Percentiles rank a stretch among this genome's conserved stretches.
These are phyloP conservation scores for Calidris pugnax DNA, from an alignment of 2,113 vertebrate genomes.

Conservation along the genomic window DNA sequence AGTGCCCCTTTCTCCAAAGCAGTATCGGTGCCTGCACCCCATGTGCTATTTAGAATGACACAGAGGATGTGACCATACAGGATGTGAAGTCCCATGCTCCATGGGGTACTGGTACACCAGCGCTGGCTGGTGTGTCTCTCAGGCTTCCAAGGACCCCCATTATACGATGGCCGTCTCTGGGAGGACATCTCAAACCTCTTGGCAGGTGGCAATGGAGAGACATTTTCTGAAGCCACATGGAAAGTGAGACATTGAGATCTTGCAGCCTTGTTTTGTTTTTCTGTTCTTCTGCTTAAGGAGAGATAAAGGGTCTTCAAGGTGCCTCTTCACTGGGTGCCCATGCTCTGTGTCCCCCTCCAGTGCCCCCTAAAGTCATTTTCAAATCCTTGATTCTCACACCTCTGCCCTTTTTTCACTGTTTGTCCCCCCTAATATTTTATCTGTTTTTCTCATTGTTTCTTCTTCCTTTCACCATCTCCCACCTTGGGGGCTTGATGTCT, in stretches of 20 bases:
- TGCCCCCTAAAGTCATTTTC: not conserved
- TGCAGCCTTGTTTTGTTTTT: not conserved
- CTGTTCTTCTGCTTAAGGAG: not conserved
- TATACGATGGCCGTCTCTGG: too few species aligned
- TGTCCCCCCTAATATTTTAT: not conserved
- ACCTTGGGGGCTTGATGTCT: not conserved
- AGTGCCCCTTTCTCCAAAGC: too few species aligned
- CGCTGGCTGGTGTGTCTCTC: too few species aligned
- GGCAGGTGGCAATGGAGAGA: too few species aligned
- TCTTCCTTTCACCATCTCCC: not conserved
- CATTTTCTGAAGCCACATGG: too few species aligned
- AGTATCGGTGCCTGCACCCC: too few species aligned
- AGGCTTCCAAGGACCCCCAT: too few species aligned
- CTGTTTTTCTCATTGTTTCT: not conserved
- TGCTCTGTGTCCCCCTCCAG: not conserved
- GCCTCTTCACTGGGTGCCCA: not conserved
- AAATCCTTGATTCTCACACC: not conserved
- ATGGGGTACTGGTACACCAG: too few species aligned
- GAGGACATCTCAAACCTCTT: too few species aligned
- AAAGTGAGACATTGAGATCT: not conserved
- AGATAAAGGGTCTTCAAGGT: not conserved
- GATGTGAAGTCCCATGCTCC: too few species aligned
- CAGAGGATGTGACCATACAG: too few species aligned
- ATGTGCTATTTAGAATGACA: too few species aligned
- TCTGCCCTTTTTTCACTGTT: not conserved